Conservation (phyloP, 1,140 invertebrate species). For the Ganaspis sp. region DNA sequence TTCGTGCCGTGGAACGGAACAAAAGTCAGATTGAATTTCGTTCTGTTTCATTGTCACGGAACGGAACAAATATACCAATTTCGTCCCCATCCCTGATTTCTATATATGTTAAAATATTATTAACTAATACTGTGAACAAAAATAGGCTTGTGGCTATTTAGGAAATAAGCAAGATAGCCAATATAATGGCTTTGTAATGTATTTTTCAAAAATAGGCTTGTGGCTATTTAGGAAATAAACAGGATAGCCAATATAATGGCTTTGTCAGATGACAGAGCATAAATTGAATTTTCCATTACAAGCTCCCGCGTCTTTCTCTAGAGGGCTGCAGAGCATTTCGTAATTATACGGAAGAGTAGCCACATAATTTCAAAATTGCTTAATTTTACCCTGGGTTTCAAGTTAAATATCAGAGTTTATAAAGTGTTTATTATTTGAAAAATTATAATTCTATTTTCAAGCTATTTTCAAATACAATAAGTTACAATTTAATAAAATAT, state of each 20-base stretch:
- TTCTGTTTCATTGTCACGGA: too few species aligned
- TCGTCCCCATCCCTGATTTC: too few species aligned
- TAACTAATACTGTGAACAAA: too few species aligned
- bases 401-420: not conserved
- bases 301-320: not conserved
- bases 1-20: too few species aligned
- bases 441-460: not conserved
- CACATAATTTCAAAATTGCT: constrained; percentile 23
- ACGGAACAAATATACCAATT: too few species aligned
- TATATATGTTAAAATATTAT: too few species aligned
- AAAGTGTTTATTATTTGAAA: not conserved
- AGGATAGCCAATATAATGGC: not conserved
- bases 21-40: too few species aligned
- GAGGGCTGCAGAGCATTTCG: constrained; percentile 12
- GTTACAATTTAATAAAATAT: not conserved
- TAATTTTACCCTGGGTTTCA: not conserved
- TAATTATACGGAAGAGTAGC: constrained; percentile 9
- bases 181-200: not conserved
- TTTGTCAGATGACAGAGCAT: constrained; percentile 5
- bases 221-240: not conserved
- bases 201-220: not conserved
- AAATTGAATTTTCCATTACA: not conserved
- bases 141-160: not conserved
- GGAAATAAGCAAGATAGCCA: not conserved
- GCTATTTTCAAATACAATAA: not conserved